Base-by-base conservation (phyloP, 2,888 invertebrate species). In the Xanthostigma xanthostigma region DNA sequence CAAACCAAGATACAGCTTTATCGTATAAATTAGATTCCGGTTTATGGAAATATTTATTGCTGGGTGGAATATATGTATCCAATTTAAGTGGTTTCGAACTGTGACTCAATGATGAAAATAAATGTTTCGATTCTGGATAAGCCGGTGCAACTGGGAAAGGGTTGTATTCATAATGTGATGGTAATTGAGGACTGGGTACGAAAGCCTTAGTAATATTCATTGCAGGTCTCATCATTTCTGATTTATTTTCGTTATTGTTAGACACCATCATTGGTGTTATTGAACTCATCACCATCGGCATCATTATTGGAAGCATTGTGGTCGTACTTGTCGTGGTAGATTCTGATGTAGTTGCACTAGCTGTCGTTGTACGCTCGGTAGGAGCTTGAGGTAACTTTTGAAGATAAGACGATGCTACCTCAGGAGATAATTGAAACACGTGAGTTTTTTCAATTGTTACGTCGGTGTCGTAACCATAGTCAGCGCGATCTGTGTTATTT, bases 181-280 rank as follows among this genome's bases (percentile, higher is more conserved):
- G 72, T 35, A 76, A 53, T 55, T 70, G 72, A 9, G 68, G 71
- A 57, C 76, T 76, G 2, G 75, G 75, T 46, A 64, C 69, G 51
- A 76, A 76, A 44, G 46, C 27, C 27, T 27, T 27, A 6, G 27
- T 27, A 27, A 27, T 27, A 27, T 27, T 27, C 27, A 27, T 27
- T 27, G 6, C 6, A 27, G 27, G 27, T 27, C 27, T 3, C 27
- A 27, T 27, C 6, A 27, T 27, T 27, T 27, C 27, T 3, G 27
- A 6, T 6, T 27, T 27, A 27, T 27, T 27, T 27, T 27, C 27
- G 6, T 27, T 27, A 27, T 27, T 27, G 27, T 27, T 27, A 6
- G 27, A 6, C 27, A 27, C 1, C 27, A 27, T 27, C 27, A 27
- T 27, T 5, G 27, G 27, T 27, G 6, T 27, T 6, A 27, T 27